Percentiles rank a stretch among this genome's conserved stretches.
Conservation (phyloP, 2,888 invertebrate species). For the Agonopterix heracliana region DNA sequence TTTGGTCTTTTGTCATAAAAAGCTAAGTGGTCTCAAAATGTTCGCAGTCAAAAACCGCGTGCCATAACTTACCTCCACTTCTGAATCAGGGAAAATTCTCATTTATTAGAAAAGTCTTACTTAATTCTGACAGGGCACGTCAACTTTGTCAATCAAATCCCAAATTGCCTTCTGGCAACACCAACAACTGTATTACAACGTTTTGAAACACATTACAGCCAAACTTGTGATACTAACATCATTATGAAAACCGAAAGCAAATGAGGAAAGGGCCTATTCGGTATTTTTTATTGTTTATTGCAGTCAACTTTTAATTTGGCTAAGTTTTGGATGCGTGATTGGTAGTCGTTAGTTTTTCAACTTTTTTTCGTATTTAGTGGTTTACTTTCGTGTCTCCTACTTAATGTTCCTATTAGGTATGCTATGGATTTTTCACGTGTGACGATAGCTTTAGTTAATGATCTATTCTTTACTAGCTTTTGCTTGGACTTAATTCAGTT, state of each 20-base stretch:
- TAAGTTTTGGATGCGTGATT: slow-evolving; percentile 69
- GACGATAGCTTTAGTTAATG: slow-evolving; percentile 25
- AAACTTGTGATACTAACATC: slow-evolving; percentile 38
- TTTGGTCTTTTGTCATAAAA: too few species aligned
- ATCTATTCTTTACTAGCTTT: background rate
- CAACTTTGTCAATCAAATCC: slow-evolving; percentile 9
- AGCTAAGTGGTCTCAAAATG: too few species aligned
- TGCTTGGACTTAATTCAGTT: too few species aligned
- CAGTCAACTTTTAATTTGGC: slow-evolving; percentile 72
- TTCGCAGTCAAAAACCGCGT: background rate
- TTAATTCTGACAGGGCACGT: slow-evolving; percentile 5
- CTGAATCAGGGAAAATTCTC: background rate
- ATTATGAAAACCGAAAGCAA: slow-evolving; percentile 50
- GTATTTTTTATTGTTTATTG: slow-evolving; percentile 71
- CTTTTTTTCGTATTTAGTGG: slow-evolving; percentile 52
- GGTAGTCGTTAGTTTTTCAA: slow-evolving; percentile 59
- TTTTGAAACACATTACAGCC: slow-evolving; percentile 12
- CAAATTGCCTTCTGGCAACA: slow-evolving; percentile 2
- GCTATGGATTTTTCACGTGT: slow-evolving; percentile 38
- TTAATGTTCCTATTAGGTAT: slow-evolving; percentile 59
- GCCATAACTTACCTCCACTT: background rate
- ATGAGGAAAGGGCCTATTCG: slow-evolving; percentile 50
- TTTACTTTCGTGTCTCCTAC: slow-evolving; percentile 55
- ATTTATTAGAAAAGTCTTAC: background rate
- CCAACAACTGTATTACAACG: slow-evolving; percentile 3